Conservation (phyloP, 2,113 vertebrate species). For the Cyprinodon tularosa region DNA sequence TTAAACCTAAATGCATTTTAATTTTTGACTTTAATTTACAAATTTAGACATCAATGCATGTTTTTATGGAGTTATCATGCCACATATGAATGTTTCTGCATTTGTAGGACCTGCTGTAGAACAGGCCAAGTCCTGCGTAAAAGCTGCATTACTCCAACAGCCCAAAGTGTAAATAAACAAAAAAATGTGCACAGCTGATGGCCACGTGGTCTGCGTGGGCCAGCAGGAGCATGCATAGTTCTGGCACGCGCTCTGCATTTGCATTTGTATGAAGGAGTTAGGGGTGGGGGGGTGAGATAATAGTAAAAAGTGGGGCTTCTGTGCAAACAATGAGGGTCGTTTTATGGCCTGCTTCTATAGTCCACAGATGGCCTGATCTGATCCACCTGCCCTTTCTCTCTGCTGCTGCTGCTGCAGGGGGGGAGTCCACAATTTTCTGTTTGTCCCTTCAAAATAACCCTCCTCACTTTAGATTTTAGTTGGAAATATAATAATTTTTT, state of each 20-base stretch:
- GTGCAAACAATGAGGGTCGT: constrained; percentile 70
- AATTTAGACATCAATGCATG: too few relatives aligned
- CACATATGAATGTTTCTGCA: too few relatives aligned
- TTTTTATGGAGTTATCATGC: too few relatives aligned
- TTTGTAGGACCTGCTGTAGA: too few relatives aligned
- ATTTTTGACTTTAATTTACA: too few relatives aligned
- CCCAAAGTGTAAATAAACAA: constrained; percentile 60
- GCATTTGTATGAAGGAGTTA: constrained; percentile 72
- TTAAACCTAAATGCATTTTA: too few relatives aligned
- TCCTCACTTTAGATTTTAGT: too few relatives aligned
- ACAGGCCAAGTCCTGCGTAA: neutral
- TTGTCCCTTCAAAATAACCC: constrained; percentile 10
- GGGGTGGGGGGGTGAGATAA: constrained; percentile 53
- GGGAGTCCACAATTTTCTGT: constrained; percentile 49
- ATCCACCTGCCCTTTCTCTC: constrained; percentile 76
- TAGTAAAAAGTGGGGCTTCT: constrained; percentile 66
- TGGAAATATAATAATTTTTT: neutral
- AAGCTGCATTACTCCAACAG: neutral
- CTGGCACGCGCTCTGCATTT: constrained; percentile 83
- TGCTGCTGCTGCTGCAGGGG: constrained; percentile 11
- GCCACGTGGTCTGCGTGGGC: constrained; percentile 63
- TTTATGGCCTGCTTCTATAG: constrained; percentile 64
- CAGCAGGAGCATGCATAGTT: constrained; percentile 59
- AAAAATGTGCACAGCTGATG: constrained; percentile 56
- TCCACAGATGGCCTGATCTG: constrained; percentile 80